Evolutionary conservation across 2,888 invertebrate species (phyloP).

Genomic region (Himalopsyche tibetana): DNA sequence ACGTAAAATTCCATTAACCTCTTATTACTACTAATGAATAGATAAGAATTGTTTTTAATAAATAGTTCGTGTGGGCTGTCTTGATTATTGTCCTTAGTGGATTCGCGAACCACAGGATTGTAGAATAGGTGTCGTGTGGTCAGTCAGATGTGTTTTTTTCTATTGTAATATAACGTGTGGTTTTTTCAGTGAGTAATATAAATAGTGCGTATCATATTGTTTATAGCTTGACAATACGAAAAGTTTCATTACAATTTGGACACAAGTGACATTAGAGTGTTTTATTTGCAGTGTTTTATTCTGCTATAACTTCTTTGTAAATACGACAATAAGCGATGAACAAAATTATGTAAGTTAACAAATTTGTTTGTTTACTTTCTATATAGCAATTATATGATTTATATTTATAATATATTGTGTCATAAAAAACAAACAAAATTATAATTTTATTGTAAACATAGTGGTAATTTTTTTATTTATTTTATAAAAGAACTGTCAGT

Average conservation of each 20-base stretch:
- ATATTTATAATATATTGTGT: too few species aligned
- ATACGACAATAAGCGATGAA: too few species aligned
- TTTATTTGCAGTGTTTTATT: too few species aligned
- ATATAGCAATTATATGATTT: too few species aligned
- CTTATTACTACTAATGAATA: neutral
- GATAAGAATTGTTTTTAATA: neutral
- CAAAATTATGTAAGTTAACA: too few species aligned
- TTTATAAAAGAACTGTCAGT: too few species aligned
- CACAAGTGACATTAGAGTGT: neutral
- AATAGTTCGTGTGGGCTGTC: neutral
- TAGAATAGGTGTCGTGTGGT: conserved; percentile 9
- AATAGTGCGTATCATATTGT: neutral
- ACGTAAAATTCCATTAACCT: neutral
- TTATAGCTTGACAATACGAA: neutral
- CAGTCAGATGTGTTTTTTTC: neutral
- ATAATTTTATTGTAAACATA: too few species aligned
- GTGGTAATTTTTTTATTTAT: too few species aligned
- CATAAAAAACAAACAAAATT: too few species aligned
- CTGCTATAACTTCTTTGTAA: too few species aligned
- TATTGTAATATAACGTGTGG: neutral
- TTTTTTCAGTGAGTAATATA: neutral
- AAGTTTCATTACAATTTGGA: neutral
- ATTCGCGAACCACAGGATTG: neutral
- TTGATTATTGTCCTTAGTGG: neutral
- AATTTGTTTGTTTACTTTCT: too few species aligned